Base-by-base conservation (phyloP, 1,140 invertebrate species). In the Drosophila ercepeae region DNA sequence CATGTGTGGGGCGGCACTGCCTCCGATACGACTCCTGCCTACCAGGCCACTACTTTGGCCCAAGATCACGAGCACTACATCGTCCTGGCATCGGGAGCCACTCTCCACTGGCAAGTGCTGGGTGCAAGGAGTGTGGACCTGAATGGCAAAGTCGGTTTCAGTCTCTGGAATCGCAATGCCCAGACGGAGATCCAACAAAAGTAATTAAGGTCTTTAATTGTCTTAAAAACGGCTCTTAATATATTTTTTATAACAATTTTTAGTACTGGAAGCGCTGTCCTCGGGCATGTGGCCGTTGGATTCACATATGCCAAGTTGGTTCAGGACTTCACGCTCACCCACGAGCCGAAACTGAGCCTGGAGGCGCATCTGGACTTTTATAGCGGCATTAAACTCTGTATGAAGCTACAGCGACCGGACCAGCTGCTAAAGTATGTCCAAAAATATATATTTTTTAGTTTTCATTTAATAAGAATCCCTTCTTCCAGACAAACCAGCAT, bases 1-100 rank as follows among this genome's bases (percentile, higher is more conserved):
- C 96, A 97, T 73, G 95, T 98, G 3, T 98, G 97, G 96, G 95
- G 95, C 0, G 96, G 96, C 0, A 96, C 95, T 3, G 96, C 94
- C 1, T 96, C 95, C 0, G 96, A 97, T 48, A 93, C 95, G 41
- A 97, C 96, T 0, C 94, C 96, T 0, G 97, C 96, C 4, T 95
- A 97, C 70, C 96, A 97, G 92, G 94, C 94, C 0, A 93, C 96
- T 50, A 91, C 94, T 1, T 90, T 97, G 39, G 91, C 97, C 0
- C 95, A 97, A 73, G 96, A 97, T 89, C 93, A 97, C 89, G 91
- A 92, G 23, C 93, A 96, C 76, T 92, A 93, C 39, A 89, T 97
- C 41, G 93, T 95, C 23, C 89, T 98, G 3, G 93, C 94, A 39
- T 95, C 95, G 78, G 97, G 97, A 5, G 94, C 96, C 9, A 92